These are phyloP conservation scores for Philypnodon macrostomus DNA, from an alignment of 2,797 vertebrate genomes.

Conservation along the genomic window DNA sequence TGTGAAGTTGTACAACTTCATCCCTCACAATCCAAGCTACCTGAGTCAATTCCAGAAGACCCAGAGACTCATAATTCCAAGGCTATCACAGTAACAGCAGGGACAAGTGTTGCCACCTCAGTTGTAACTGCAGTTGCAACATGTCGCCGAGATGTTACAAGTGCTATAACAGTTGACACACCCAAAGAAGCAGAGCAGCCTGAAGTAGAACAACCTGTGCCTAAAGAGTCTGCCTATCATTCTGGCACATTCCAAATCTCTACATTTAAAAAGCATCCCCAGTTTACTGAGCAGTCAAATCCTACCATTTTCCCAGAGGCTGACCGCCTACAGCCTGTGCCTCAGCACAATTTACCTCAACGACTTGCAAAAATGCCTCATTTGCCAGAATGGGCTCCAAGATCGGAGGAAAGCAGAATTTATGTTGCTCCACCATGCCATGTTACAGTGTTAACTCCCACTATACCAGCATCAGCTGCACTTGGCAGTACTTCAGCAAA, in stretches of 20 bases:
- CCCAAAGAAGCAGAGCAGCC: conserved; percentile 83
- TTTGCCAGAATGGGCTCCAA: conserved; percentile 83
- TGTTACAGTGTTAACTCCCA: conserved; percentile 77
- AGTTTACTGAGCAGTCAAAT: conserved; percentile 57
- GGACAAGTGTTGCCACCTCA: conserved; percentile 64
- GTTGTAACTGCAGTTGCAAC: conserved; percentile 80
- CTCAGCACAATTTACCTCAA: conserved; percentile 70
- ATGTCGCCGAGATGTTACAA: conserved; percentile 76
- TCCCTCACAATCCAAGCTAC: conserved; percentile 71
- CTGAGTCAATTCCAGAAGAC: conserved; percentile 81
- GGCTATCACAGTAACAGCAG: conserved; percentile 68
- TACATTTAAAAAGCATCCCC: conserved; percentile 63
- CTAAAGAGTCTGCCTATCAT: conserved; percentile 82
- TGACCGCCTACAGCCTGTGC: conserved; percentile 62
- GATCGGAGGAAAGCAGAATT: conserved; percentile 84
- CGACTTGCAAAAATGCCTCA: conserved; percentile 66
- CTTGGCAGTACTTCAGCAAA: conserved; percentile 67
- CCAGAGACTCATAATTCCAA: conserved; percentile 74
- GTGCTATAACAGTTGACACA: conserved; percentile 74
- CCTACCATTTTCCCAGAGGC: conserved; percentile 61
- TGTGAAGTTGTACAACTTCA: conserved; percentile 71
- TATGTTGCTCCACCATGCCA: conserved; percentile 81
- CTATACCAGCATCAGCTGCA: conserved; percentile 53
- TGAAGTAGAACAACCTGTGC: conserved; percentile 80
- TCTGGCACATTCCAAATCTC: conserved; percentile 65